phyloP scores from a whole-genome alignment of 2,888 invertebrate species.

The Drosophila kambysellisi region DNA sequence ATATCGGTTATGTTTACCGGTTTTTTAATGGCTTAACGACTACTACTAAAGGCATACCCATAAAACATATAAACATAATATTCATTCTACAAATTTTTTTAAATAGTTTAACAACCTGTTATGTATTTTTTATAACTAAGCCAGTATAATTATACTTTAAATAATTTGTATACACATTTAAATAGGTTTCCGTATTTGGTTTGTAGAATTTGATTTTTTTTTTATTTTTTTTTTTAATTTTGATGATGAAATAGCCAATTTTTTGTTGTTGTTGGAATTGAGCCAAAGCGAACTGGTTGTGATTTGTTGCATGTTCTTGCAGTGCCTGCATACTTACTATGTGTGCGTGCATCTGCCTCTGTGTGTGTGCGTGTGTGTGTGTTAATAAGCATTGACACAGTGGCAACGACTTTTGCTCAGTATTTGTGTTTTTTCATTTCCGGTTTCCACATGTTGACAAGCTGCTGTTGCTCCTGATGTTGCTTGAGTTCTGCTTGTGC shows the following conservation, averaged over 20 bases:
- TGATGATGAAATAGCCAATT: background rate
- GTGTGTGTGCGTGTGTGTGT: conserved; percentile 40
- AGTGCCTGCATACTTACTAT: conserved; percentile 18
- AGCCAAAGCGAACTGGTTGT: conserved; percentile 16
- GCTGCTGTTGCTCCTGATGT: conserved; percentile 51
- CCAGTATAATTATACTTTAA: background rate
- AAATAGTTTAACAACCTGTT: no score
- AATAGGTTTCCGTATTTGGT: background rate
- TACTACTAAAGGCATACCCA: no score
- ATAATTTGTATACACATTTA: background rate
- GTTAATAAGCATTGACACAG: conserved; percentile 75
- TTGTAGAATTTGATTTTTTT: background rate
- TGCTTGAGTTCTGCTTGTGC: conserved; percentile 38
- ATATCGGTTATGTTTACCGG: no score
- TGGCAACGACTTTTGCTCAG: conserved; percentile 73
- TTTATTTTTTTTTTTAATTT: background rate
- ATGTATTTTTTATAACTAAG: background rate
- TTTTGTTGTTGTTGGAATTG: background rate
- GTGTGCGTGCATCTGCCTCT: conserved; percentile 1
- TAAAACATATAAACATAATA: background rate
- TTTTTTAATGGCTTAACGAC: no score
- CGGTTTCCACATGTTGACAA: conserved; percentile 79
- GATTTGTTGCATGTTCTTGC: conserved; percentile 37
- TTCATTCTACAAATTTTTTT: background rate
- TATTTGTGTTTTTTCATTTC: conserved; percentile 81